Evolutionary conservation across 2,888 invertebrate genomes (phyloP), one percentile per base, ranked within the genome.

Genomic region (Patella caerulea): DNA sequence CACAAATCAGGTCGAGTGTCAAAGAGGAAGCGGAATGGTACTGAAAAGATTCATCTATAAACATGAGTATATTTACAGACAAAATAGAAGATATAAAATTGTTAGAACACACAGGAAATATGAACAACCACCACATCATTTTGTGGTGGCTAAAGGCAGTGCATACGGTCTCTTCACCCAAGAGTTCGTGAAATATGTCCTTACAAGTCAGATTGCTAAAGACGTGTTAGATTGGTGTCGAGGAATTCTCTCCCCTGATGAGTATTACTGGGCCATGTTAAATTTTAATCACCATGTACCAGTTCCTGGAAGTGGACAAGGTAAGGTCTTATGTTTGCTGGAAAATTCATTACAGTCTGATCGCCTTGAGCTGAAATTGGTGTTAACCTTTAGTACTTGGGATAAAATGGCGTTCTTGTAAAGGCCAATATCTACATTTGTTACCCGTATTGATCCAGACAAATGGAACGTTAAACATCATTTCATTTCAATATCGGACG

Each of bases 231-330:
- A 88, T 34, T 92, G 90, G 91, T 85, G 86, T n/a, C 79, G 85
- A 17, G 86, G 85, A 19, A 88, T 91, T 2, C 84, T 81, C 65
- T 90, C 88, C 75, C 90, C 91, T 2, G 91, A 92, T 76, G 92
- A 92, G 79, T 89, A 90, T 75, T 90, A 86, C 80, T 91, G 91
- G 91, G 85, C 91, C 3, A 91, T 90, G 1, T 77, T 92, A 14
- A 86, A 91, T 76, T 89, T 89, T 77, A 91, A 91, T 78, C 84
- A 86, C 15, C 82, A 84, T 17, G 78, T 90, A 5, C 76, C 85
- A n/a, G 83, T 88, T 3, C 91, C 91, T 2, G 91, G 91, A 0
- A 84, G 88, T 9, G 91, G 87, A 73, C 80, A 79, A 82, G 91
- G 91, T 90, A 82, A 45, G 45, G 45, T 1, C 45, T 9, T 45